Percentiles rank a stretch among this genome's conserved stretches.
phyloP scores from a whole-genome alignment of 2,888 invertebrate species.

The Fragum fragum region DNA sequence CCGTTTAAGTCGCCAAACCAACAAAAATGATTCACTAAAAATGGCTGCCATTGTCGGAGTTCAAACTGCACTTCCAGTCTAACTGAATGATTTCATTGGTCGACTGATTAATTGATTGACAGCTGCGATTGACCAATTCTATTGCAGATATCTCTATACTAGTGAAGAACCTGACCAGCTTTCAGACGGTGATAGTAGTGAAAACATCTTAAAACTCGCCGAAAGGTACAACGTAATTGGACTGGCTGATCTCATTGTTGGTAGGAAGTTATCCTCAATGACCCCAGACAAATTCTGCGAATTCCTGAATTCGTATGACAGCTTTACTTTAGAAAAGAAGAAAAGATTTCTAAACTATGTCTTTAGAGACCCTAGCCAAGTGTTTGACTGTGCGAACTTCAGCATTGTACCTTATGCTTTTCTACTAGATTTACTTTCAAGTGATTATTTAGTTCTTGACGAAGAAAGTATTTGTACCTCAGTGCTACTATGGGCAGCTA shows the following conservation, averaged over 20 bases:
- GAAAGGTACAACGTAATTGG: constrained; percentile 50
- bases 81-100: no score
- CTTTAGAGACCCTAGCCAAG: constrained; percentile 36
- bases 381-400: constrained; percentile 48
- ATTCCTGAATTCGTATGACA: constrained; percentile 43
- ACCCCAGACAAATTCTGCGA: constrained; percentile 45
- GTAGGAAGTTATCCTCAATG: constrained; percentile 25
- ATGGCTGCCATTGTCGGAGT: no score
- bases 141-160: constrained; percentile 56
- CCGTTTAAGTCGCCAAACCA: no score
- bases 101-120: no score
- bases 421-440: constrained; percentile 41
- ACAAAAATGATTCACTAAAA: no score
- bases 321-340: constrained; percentile 38
- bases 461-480: constrained; percentile 54
- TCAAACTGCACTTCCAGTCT: no score
- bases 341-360: constrained; percentile 54
- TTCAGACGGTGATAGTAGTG: background rate
- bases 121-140: no score
- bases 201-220: constrained; percentile 34
- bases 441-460: constrained; percentile 49
- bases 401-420: constrained; percentile 41
- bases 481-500: constrained; percentile 50
- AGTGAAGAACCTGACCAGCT: constrained; percentile 14
- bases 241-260: constrained; percentile 33